Evolutionary conservation across 1,140 invertebrate species (phyloP), one percentile per base, ranked within the genome.

Genomic region (Rhagoletis pomonella): DNA sequence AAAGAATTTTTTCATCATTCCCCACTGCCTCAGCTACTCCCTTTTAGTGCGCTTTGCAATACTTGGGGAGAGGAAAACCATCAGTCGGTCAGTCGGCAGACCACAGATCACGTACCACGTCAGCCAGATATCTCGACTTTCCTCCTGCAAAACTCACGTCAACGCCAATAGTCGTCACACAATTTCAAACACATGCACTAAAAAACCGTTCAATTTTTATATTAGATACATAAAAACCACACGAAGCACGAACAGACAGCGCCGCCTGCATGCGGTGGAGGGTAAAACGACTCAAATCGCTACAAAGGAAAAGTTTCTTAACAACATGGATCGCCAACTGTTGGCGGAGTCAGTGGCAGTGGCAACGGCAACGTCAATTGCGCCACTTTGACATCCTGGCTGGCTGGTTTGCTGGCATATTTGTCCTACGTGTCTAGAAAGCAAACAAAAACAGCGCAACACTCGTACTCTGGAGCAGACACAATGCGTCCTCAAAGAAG

Each of bases 151-250:
- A 44, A 47, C 4, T 47, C 42, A 14, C 17, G 1, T 3, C 2
- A 47, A 0, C 39, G 3, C 17, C 67, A 73, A 44, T 55, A 55
- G 50, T 55, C 50, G 50, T 10, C 67, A 2, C 14, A 47, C 14
- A 73, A 47, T 73, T 4, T 47, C 3, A 12, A 73, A n/a, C 42
- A 73, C 14, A 62, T n/a, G 12, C 10, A 73, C 42, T 39, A 3
- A 19, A 12, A 85, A 62, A 62, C 19, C 50, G 44, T 19, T 85
- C 55, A 85, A 39, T 85, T 85, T 85, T 85, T 85, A 29, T 85
- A 85, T 58, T 59, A 85, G 55, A 85, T 62, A 59, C 59, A 85
- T 39, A 85, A 85, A 85, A 85, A 85, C 50, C 81, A 62, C 50
- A 58, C 50, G 17, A 85, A 84, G 19, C 59, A 62, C 29, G 29